phyloP scores from a whole-genome alignment of 2,797 vertebrate genomes.

The Carapus acus region DNA sequence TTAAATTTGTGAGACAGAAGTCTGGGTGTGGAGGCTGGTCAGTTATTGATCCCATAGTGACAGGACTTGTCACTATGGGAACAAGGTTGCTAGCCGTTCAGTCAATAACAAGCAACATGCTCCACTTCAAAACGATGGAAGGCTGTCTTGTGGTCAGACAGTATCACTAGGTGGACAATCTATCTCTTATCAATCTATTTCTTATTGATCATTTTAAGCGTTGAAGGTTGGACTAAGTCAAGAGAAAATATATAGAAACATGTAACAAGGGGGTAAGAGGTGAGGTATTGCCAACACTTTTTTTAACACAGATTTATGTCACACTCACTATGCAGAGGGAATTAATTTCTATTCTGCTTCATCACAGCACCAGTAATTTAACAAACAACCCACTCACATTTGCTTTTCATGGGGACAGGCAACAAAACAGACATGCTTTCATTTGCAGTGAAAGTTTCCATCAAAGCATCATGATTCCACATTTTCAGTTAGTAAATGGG shows the following conservation, averaged over 20 bases:
- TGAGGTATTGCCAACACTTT: too few relatives aligned
- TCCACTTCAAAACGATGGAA: slow-evolving; percentile 37
- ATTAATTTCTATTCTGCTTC: not conserved
- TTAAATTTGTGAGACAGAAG: slow-evolving; percentile 47
- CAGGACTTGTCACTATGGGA: slow-evolving; percentile 62
- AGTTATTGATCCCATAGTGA: slow-evolving; percentile 64
- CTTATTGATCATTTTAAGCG: slow-evolving; percentile 6
- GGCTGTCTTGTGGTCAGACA: not conserved
- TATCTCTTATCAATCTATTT: not conserved
- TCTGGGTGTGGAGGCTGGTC: slow-evolving; percentile 36
- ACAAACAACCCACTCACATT: not conserved
- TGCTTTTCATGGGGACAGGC: not conserved
- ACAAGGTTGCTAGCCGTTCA: slow-evolving; percentile 59
- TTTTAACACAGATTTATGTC: too few relatives aligned
- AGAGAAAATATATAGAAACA: not conserved
- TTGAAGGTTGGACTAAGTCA: slow-evolving; percentile 3
- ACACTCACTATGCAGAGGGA: too few relatives aligned
- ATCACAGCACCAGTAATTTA: not conserved
- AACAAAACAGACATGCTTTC: slow-evolving; percentile 26
- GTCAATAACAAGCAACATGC: slow-evolving; percentile 39
- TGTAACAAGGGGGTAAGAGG: too few relatives aligned
- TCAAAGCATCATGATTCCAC: slow-evolving; percentile 30
- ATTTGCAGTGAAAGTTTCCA: slow-evolving; percentile 13
- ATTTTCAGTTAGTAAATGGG: slow-evolving; percentile 37
- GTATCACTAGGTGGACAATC: slow-evolving; percentile 1